A percentile compares a stretch with the other conserved stretches of the same genome.
Evolutionary conservation across 2,797 vertebrate species (phyloP).

Genomic region (Adelosebastes latens): DNA sequence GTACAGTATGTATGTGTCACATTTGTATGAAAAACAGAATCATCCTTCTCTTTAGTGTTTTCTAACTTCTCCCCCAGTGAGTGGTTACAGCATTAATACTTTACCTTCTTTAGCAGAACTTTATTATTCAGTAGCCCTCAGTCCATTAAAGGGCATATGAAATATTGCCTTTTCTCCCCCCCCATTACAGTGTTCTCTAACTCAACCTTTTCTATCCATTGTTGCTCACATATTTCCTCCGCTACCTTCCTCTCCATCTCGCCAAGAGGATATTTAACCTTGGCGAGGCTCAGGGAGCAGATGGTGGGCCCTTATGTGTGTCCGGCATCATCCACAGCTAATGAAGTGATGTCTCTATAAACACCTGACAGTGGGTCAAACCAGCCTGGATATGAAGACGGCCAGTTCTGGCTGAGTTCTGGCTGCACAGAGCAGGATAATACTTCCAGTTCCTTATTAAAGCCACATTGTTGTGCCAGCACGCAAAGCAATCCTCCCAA

Average conservation of each 20-base stretch:
- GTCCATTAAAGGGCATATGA: slow-evolving; percentile 28
- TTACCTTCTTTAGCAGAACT: slow-evolving; percentile 1
- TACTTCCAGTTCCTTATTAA: slow-evolving; percentile 44
- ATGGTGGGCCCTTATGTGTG: slow-evolving; percentile 80
- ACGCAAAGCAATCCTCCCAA: slow-evolving; percentile 10
- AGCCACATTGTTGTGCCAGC: slow-evolving; percentile 26
- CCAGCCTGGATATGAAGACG: slow-evolving; percentile 51
- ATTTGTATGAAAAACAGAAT: slow-evolving; percentile 28
- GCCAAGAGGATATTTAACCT: slow-evolving; percentile 79
- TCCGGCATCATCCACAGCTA: slow-evolving; percentile 74
- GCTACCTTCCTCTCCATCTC: slow-evolving; percentile 32
- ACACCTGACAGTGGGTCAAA: slow-evolving; percentile 80
- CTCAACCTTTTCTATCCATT: slow-evolving; percentile 32
- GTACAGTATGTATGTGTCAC: neutral
- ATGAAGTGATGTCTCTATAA: slow-evolving; percentile 86
- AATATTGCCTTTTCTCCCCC: slow-evolving; percentile 10
- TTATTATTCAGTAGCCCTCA: slow-evolving; percentile 21
- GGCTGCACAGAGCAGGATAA: slow-evolving; percentile 38
- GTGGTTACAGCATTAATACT: neutral
- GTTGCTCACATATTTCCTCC: slow-evolving; percentile 39
- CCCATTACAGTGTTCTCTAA: slow-evolving; percentile 22
- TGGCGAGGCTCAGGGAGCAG: slow-evolving; percentile 79
- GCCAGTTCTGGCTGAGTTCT: slow-evolving; percentile 52
- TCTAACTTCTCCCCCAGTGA: neutral
- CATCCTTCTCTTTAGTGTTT: neutral